Conservation (phyloP, 2,797 vertebrate species). For the Tadarida brasiliensis region DNA sequence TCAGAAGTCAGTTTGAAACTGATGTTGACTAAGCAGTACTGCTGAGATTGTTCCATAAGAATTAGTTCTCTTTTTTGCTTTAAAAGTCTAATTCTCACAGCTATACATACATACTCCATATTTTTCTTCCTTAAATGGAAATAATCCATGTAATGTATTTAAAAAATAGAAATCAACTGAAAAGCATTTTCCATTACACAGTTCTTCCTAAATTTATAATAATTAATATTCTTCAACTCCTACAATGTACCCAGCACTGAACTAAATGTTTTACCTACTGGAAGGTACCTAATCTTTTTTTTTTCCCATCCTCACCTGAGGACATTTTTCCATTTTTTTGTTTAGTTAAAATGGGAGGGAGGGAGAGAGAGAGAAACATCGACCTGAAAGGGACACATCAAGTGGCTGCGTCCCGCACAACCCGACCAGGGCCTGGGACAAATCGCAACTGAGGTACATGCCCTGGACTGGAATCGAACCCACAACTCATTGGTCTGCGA, state of each 20-base stretch:
- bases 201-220: background rate
- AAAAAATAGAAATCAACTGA: constrained; percentile 61
- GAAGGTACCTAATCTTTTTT: background rate
- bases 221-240: constrained; percentile 48
- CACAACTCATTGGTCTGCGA: too few relatives aligned
- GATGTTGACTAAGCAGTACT: background rate
- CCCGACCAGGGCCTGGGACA: too few relatives aligned
- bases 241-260: background rate
- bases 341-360: too few relatives aligned
- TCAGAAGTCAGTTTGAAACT: constrained; percentile 52
- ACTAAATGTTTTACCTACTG: constrained; percentile 24
- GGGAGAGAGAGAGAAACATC: too few relatives aligned
- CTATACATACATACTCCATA: background rate
- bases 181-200: background rate
- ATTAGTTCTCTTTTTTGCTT: constrained; percentile 62
- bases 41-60: constrained; percentile 56
- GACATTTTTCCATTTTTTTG: too few relatives aligned
- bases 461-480: too few relatives aligned
- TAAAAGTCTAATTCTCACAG: background rate
- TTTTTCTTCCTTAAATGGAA: constrained; percentile 49
- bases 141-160: constrained; percentile 11
- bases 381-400: too few relatives aligned
- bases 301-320: too few relatives aligned
- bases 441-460: too few relatives aligned
- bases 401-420: too few relatives aligned